These are phyloP conservation scores for Columba janthina DNA, from an alignment of 2,113 vertebrate genomes.

Conservation along the genomic window DNA sequence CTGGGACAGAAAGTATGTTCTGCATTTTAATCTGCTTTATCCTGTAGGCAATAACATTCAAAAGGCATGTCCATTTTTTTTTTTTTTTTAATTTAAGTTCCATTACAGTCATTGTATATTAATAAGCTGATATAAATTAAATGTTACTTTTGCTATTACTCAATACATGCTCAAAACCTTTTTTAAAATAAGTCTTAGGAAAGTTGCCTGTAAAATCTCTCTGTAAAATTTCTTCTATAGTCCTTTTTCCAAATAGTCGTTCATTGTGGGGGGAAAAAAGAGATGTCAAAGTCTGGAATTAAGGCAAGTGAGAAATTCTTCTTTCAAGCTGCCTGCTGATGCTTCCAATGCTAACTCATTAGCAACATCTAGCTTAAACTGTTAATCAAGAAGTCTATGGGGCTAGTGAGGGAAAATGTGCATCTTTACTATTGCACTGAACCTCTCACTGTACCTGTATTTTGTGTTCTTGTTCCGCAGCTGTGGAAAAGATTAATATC, in stretches of 20 bases:
- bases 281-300: neutral
- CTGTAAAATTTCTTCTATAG: neutral
- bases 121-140: neutral
- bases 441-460: neutral
- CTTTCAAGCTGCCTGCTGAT: neutral
- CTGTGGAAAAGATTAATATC: neutral
- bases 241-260: neutral
- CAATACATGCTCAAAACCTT: neutral
- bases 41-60: neutral
- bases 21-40: neutral
- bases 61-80: neutral
- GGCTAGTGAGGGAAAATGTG: neutral
- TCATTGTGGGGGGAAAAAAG: neutral
- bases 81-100: neutral
- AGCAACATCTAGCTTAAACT: neutral
- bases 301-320: neutral
- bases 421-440: neutral
- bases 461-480: neutral
- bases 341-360: neutral
- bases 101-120: neutral
- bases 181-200: neutral
- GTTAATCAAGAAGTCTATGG: neutral
- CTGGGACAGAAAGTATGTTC: neutral
- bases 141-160: neutral
- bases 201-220: neutral